Base-by-base conservation (phyloP, 1,140 invertebrate species). In the Euura lappo region DNA sequence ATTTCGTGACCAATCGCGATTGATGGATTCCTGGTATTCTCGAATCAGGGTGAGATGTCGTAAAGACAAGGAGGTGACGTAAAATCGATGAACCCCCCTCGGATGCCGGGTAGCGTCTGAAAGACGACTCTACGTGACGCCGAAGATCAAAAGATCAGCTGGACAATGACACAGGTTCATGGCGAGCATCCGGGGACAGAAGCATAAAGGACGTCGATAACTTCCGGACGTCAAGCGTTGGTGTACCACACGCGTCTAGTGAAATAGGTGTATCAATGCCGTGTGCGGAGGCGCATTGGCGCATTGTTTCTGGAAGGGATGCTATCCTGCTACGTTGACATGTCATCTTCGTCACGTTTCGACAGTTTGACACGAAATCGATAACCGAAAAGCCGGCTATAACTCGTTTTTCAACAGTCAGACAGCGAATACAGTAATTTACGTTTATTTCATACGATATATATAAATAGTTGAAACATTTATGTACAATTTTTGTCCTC, bases 1-100 rank as follows among this genome's bases (percentile, higher is more conserved):
- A 28, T 28, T 28, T 3, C 8, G 51, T n/a, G 3, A 60, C 51
- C 66, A 28, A 68, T 44, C 28, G 66, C 42, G 8, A 3, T 28
- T 28, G 84, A 87, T 88, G 80, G 77, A 76, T 83, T 78, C 86
- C 86, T 87, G 86, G 78, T 88, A 87, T 76, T 77, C 77, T 79
- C 80, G 80, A 84, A 86, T 83, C 83, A 77, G 80, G 74, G 80
- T 87, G 86, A 88, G 85, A 86, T 84, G 86, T 83, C 85, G 86
- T 87, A 86, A 88, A 86, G 79, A 82, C 76, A 78, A 85, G 79
- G 83, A 86, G 83, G 82, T 86, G 86, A 87, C 86, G 83, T 85
- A 79, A 84, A 88, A 87, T 88, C 86, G 78, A 87, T 87, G 82
- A 66, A 69, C 45, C 78, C 73, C 83, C 72, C 28, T n/a, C 28